These are phyloP conservation scores for Sarcophaga peregrina DNA, from an alignment of 1,140 invertebrate genomes.

Conservation along the genomic window DNA sequence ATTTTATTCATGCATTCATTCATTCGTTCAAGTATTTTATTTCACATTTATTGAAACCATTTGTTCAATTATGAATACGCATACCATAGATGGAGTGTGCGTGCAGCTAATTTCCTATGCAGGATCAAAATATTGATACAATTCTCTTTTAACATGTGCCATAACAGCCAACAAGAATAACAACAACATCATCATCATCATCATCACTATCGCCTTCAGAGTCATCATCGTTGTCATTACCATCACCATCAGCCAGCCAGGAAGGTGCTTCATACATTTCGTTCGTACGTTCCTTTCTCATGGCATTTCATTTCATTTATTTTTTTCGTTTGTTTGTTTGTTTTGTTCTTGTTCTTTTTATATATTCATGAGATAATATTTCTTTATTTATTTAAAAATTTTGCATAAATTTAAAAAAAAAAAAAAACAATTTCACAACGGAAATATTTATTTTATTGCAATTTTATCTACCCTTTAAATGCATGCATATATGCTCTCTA, in stretches of 20 bases:
- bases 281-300: background rate
- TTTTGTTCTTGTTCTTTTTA: background rate
- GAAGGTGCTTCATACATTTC: no score
- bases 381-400: constrained; percentile 24
- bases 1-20: background rate
- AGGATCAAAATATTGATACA: constrained; percentile 23
- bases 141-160: constrained; percentile 3
- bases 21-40: no score
- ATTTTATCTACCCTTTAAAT: constrained; percentile 35
- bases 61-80: no score
- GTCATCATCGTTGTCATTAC: background rate
- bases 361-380: constrained; percentile 15
- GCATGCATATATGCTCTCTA: constrained; percentile 16
- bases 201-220: background rate
- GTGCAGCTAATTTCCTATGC: constrained; percentile 20
- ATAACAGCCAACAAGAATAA: background rate
- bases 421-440: constrained; percentile 41
- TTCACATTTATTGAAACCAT: no score
- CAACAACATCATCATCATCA: constrained; percentile 28
- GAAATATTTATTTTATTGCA: constrained; percentile 47
- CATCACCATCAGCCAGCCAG: background rate
- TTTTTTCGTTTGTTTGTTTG: no score
- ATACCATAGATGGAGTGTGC: background rate
- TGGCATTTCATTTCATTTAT: no score
- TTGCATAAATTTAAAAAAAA: constrained; percentile 27